Evolutionary conservation across 2,797 vertebrate species (phyloP).

Genomic region (Eutrigla gurnardus): DNA sequence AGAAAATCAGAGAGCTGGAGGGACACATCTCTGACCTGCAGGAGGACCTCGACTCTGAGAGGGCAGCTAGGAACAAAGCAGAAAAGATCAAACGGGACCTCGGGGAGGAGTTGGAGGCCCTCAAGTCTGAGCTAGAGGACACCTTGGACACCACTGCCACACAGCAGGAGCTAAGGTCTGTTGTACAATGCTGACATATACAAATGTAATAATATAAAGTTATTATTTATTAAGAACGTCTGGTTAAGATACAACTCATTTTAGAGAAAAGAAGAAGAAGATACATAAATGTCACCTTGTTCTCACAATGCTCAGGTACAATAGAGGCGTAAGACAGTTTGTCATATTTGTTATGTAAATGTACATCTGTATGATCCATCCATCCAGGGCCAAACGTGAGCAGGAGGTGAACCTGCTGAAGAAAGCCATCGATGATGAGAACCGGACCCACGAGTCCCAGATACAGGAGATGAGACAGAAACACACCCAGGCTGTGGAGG

Average conservation of each 20-base stretch:
- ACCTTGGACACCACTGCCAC: conserved; percentile 95
- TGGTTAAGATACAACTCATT: not conserved
- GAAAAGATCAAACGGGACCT: conserved; percentile 96
- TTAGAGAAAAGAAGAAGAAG: not conserved
- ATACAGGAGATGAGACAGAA: conserved; percentile 97
- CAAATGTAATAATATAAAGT: not conserved
- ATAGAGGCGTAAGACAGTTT: not conserved
- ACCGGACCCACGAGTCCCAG: conserved; percentile 91
- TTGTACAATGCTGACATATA: not conserved
- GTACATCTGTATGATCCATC: not conserved
- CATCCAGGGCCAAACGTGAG: conserved; percentile 92
- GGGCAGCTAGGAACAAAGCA: conserved; percentile 91
- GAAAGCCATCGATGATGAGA: conserved; percentile 93
- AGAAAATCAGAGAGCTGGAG: conserved; percentile 97
- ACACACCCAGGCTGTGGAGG: conserved; percentile 91
- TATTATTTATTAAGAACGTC: not conserved
- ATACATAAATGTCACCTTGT: not conserved
- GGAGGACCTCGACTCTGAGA: conserved; percentile 95
- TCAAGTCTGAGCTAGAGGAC: conserved; percentile 96
- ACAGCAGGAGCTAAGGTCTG: conserved; percentile 96
- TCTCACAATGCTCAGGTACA: not conserved
- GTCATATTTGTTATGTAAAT: not conserved
- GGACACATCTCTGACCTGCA: conserved; percentile 95
- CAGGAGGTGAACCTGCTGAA: conserved; percentile 94
- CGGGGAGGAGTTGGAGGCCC: conserved; percentile 95